Percentiles rank a stretch among this genome's conserved stretches.
These are phyloP conservation scores for Solenodon paradoxus DNA, from an alignment of 2,113 vertebrate species.

Conservation along the genomic window DNA sequence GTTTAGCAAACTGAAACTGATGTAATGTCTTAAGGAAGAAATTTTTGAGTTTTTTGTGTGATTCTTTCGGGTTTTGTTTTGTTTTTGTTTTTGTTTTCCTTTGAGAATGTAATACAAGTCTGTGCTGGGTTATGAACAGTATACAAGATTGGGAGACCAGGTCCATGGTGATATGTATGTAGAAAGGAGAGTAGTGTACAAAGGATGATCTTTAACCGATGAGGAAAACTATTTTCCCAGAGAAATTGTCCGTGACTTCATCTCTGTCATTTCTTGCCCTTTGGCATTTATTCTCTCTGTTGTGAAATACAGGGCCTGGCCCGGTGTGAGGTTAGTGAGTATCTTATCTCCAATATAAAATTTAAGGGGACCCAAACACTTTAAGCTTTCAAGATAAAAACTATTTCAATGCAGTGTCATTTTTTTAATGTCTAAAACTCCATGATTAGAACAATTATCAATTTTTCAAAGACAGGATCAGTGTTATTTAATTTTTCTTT, in stretches of 20 bases:
- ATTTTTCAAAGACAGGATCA: background rate
- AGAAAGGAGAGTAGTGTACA: background rate
- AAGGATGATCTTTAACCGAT: background rate
- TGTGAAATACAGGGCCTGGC: background rate
- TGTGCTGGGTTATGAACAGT: background rate
- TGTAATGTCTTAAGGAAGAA: background rate
- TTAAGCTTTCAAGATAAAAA: background rate
- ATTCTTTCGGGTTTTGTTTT: no score
- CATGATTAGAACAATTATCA: background rate
- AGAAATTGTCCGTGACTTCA: background rate
- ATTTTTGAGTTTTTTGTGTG: background rate
- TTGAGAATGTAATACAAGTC: background rate
- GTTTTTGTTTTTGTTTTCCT: background rate
- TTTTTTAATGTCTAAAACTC: background rate
- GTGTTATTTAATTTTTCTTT: background rate
- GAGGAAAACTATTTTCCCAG: background rate
- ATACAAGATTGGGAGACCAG: background rate
- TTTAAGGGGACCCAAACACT: background rate
- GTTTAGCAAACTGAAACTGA: background rate
- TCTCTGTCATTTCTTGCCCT: no score
- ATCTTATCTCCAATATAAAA: background rate
- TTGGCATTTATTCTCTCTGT: background rate
- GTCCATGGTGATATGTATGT: background rate
- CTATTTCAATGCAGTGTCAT: background rate
- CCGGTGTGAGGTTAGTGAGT: background rate